These are phyloP conservation scores for Onychorhynchus coronatus DNA, from an alignment of 2,113 vertebrate species.

Conservation along the genomic window DNA sequence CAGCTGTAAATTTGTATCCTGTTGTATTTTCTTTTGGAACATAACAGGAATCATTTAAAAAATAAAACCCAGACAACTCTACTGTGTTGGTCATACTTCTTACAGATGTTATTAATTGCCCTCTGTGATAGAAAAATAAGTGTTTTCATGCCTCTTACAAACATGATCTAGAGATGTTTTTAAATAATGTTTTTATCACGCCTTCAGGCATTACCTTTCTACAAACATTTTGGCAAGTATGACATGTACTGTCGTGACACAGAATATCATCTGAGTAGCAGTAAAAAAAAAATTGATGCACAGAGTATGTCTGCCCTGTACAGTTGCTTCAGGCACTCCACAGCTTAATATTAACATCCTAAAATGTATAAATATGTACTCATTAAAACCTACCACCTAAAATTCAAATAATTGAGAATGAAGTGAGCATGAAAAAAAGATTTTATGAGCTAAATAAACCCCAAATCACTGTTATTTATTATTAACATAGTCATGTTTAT, in stretches of 20 bases:
- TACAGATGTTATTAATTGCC: not conserved
- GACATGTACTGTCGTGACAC: not conserved
- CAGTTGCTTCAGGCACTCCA: not conserved
- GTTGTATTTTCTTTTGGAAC: not conserved
- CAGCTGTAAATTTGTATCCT: not conserved
- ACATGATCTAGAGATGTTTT: not conserved
- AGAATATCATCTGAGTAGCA: not conserved
- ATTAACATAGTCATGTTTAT: not conserved
- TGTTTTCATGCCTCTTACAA: not conserved
- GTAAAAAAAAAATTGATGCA: not conserved
- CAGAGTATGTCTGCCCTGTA: not conserved
- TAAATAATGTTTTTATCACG: not conserved
- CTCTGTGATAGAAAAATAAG: slow-evolving; percentile 9
- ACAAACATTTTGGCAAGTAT: not conserved
- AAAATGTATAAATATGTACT: not conserved
- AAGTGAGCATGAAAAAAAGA: not conserved
- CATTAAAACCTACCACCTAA: not conserved
- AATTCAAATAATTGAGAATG: slow-evolving; percentile 1
- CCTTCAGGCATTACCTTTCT: not conserved
- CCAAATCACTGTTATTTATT: not conserved
- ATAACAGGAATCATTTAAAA: not conserved
- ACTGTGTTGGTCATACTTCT: not conserved
- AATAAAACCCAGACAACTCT: not conserved
- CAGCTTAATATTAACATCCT: not conserved
- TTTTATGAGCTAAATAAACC: not conserved